These are phyloP conservation scores for Tenthredo scrophulariae DNA, from an alignment of 2,888 invertebrate genomes.

Conservation along the genomic window DNA sequence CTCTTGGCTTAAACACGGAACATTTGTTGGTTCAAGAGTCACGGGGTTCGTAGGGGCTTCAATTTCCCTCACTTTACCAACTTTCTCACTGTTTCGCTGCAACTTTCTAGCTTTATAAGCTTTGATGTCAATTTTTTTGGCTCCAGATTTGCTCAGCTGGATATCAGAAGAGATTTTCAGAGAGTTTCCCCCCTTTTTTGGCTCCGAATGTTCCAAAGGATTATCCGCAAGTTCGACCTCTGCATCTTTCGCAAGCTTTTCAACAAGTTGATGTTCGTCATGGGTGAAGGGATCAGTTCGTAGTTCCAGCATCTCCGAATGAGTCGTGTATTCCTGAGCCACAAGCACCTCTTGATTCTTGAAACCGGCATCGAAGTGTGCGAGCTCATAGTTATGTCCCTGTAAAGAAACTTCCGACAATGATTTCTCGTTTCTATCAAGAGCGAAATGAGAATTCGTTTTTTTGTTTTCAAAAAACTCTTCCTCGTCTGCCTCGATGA, in stretches of 20 bases:
- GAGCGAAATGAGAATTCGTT: neutral
- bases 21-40: slow-evolving; percentile 58
- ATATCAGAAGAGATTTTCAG: neutral
- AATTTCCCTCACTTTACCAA: slow-evolving; percentile 53
- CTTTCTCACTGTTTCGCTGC: slow-evolving; percentile 58
- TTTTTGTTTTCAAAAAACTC: neutral
- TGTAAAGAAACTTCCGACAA: neutral
- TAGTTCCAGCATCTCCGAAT: neutral
- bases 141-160: slow-evolving; percentile 50
- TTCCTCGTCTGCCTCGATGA: neutral
- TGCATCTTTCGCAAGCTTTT: neutral
- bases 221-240: neutral
- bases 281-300: neutral
- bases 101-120: slow-evolving; percentile 71
- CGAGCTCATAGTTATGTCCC: neutral
- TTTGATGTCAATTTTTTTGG: slow-evolving; percentile 71
- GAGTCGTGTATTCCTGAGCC: neutral
- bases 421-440: neutral
- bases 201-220: neutral
- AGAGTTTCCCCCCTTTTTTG: neutral
- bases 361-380: neutral
- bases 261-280: neutral
- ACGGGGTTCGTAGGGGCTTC: slow-evolving; percentile 60
- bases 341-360: neutral
- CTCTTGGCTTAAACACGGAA: neutral